Evolutionary conservation across 35 echinoderm and acorn worm species (phyloP).

Genomic region (Amphiura filiformis): DNA sequence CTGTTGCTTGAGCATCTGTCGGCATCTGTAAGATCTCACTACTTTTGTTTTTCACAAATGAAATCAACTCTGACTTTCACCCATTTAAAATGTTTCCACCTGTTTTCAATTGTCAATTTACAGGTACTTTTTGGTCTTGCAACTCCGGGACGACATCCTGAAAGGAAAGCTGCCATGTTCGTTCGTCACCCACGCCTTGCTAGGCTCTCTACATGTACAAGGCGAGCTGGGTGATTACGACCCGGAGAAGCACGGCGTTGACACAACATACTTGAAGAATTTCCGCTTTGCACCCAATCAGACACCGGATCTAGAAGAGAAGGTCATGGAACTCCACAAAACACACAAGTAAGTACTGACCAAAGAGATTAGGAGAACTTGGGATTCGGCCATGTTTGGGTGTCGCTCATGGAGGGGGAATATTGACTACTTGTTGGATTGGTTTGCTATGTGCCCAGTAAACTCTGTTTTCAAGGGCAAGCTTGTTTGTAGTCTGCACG

Average conservation of each 20-base stretch:
- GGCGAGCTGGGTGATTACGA: constrained; percentile 91
- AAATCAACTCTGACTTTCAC: too few species aligned
- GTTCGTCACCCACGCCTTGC: constrained; percentile 84
- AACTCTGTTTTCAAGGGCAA: too few species aligned
- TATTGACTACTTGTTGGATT: too few species aligned
- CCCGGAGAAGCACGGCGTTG: constrained; percentile 82
- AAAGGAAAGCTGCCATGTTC: constrained; percentile 94
- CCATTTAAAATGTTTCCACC: too few species aligned
- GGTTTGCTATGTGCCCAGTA: too few species aligned
- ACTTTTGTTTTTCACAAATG: too few species aligned
- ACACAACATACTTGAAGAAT: constrained; percentile 63
- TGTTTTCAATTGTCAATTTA: too few species aligned
- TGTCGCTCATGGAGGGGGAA: too few species aligned
- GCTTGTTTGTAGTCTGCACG: too few species aligned
- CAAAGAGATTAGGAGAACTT: neutral
- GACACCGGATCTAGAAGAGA: constrained; percentile 79
- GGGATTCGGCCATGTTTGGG: too few species aligned
- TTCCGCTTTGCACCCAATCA: constrained; percentile 91
- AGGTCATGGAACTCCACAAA: constrained; percentile 95
- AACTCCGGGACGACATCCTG: constrained; percentile 93
- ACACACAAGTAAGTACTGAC: constrained; percentile 89
- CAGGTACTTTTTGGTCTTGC: constrained; percentile 89
- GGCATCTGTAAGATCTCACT: too few species aligned
- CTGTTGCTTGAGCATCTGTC: too few species aligned
- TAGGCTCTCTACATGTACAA: constrained; percentile 96